Base-by-base conservation (phyloP, 2,888 invertebrate genomes). In the Hesperia comma region DNA sequence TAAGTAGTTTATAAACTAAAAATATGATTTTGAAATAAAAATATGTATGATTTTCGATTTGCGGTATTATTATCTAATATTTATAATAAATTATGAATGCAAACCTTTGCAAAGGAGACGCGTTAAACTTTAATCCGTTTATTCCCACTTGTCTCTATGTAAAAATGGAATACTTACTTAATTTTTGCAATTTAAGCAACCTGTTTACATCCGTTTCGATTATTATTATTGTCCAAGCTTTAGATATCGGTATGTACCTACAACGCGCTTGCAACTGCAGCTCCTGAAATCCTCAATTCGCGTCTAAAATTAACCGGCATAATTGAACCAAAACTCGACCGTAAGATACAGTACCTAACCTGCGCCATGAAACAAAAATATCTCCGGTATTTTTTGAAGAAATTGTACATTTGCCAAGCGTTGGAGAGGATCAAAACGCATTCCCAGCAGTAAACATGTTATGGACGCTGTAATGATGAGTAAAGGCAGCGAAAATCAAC, bases 381-480 rank as follows among this genome's bases (percentile, higher is more conserved):
- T 74, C 69, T 49, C 71, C 69, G 68, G 75, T 79, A 80, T 79
- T 81, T 75, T 72, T 72, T 58, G 69, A 72, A 72, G 75, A 78
- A 77, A 79, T 75, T 85, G 86, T 79, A 75, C 74, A 61, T 68
- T 71, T 88, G 87, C 89, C 88, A 89, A 86, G 75, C 75, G 75
- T 69, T 69, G 68, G 64, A 41, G 66, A 58, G 61, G 72, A 79
- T 75, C 74, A 74, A 73, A 77, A 73, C 70, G 71, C 61, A 67
- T 70, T 68, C 62, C 62, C 43, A 41, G 70, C 69, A 72, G 79
- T 84, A 82, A 84, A 82, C 77, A 82, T 79, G 79, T 81, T 79
- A 75, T 57, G 49, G 46, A 60, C 54, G 43, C 33, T 17, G 54
- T 60, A 56, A 60, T 40, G 57, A 21, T n/a, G 53, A 60, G 43